Conservation (phyloP, 2,888 invertebrate genomes). For the Rhagonycha lutea region DNA sequence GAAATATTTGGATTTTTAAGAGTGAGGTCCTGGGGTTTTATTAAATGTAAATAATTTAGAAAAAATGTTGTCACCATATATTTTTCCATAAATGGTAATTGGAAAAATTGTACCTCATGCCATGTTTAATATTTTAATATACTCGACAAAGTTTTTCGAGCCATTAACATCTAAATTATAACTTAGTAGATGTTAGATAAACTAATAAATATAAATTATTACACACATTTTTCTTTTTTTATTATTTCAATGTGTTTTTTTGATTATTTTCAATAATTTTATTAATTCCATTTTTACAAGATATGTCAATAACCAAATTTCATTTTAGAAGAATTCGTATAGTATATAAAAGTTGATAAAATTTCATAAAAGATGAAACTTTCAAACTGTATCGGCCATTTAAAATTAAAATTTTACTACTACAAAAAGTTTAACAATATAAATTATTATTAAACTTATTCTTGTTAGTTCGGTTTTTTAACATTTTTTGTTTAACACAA, state of each 20-base stretch:
- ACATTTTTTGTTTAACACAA: background rate
- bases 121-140: background rate
- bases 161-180: background rate
- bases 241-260: background rate
- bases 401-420: background rate
- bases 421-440: background rate
- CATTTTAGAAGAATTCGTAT: background rate
- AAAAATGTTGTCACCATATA: background rate
- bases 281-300: background rate
- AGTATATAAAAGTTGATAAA: background rate
- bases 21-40: background rate
- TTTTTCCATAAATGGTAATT: background rate
- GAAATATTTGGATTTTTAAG: background rate
- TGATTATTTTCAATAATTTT: background rate
- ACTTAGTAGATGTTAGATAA: background rate
- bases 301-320: background rate
- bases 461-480: background rate
- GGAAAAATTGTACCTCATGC: background rate
- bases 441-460: background rate
- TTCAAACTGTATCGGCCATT: background rate
- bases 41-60: background rate
- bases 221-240: background rate
- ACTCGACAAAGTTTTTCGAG: background rate
- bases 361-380: background rate
- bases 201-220: background rate